Base-by-base conservation (phyloP, 2,113 vertebrate species). In the Rhodinocichla rosea region DNA sequence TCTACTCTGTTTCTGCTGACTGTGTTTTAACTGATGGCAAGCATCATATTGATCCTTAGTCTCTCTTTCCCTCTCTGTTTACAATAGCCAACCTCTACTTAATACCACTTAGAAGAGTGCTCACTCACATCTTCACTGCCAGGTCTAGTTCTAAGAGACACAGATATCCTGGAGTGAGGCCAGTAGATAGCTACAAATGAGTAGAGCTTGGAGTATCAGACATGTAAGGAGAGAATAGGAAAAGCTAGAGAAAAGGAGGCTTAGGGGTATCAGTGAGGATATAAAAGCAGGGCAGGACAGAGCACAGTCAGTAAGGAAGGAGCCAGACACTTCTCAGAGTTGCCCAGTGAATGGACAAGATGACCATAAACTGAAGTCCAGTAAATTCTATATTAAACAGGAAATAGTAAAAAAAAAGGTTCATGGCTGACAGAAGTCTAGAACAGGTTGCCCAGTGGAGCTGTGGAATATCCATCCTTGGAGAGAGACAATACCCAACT, bases 181-280 rank as follows among this genome's bases (percentile, higher is more conserved):
- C 24, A 63, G 37, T 1, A 33, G 15, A 70, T 1, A 1, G 19
- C 22, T 53, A 23, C n/a, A 75, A 27, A 67, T 18, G 16, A 5
- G 12, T 63, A 15, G 10, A 12, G 10, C 18, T 68, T n/a, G 49
- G 8, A 83, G 33, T 26, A 68, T 23, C 33, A 32, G 35, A 49
- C 32, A 55, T 9, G 17, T 4, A 8, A 28, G 9, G 26, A 26
- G 18, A 55, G 8, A 27, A 18, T 14, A 27, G 65, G 21, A 81
- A 67, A 80, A 90, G 15, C 53, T 52, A 24, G 16, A 81, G 40
- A 75, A 78, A 21, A 84, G 40, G 13, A 16, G 21, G 11, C 7
- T 57, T 6, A 7, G n/a, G 15, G 7, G 4, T 15, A 37, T 65
- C 1, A 1, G 18, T 10, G 13, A 18, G 6, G 5, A 15, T 27